Conservation (phyloP, 2,797 vertebrate species). For the Hypotaenidia philippensis region DNA sequence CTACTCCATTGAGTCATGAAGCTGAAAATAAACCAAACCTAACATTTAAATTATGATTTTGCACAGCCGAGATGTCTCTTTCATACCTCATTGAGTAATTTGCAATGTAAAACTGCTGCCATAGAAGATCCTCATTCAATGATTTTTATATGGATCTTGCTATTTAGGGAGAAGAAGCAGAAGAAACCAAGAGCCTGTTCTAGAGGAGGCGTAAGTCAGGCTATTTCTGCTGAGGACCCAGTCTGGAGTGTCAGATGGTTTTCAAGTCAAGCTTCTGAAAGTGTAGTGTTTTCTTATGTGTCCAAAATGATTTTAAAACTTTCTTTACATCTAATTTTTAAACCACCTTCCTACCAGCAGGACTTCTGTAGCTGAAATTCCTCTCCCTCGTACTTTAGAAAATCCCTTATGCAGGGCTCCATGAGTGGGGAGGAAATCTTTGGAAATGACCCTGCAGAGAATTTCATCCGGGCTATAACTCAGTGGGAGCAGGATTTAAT, state of each 20-base stretch:
- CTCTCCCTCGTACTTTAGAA: neutral
- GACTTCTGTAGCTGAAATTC: neutral
- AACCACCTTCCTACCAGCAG: neutral
- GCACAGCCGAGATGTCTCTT: constrained; percentile 71
- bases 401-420: neutral
- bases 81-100: constrained; percentile 79
- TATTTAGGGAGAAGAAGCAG: constrained; percentile 71
- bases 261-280: constrained; percentile 67
- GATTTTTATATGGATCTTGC: constrained; percentile 75
- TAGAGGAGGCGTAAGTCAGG: constrained; percentile 24
- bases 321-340: neutral
- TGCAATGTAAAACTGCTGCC: constrained; percentile 73
- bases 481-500: neutral
- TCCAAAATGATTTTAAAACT: constrained; percentile 25
- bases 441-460: neutral
- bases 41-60: constrained; percentile 79
- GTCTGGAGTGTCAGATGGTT: constrained; percentile 56
- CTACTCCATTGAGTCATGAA: constrained; percentile 74
- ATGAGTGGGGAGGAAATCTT: neutral
- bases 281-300: constrained; percentile 37
- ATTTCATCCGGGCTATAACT: neutral
- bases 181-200: constrained; percentile 27
- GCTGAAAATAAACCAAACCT: constrained; percentile 80
- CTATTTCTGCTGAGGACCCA: constrained; percentile 35
- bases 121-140: constrained; percentile 71